Evolutionary conservation across 2,888 invertebrate genomes (phyloP), one percentile per base, ranked within the genome.

Genomic region (Dorcus parallelipipedus): DNA sequence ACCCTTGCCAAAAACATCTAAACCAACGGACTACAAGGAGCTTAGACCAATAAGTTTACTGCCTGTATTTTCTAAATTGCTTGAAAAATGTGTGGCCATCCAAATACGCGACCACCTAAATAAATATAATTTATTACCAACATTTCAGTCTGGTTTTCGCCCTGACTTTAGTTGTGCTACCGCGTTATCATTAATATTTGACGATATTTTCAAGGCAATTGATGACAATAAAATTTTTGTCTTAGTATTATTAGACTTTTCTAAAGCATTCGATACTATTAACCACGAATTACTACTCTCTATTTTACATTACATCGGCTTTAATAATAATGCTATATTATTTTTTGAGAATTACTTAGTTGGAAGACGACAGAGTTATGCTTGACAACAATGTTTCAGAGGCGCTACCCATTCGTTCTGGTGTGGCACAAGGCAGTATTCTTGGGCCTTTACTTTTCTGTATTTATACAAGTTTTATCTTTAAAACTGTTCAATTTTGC

Each of bases 211-310:
- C 14, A 38, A 33, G 38, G 49, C 33, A n/a, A 38, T 49, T 33
- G 49, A 49, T 49, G 38, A 33, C 38, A 38, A 38, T n/a, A 49
- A 38, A 9, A 38, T 38, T 38, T 38, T 14, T 49, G 4, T 49
- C 26, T 26, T 48, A 48, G 17, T 20, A 10, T 38, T 49, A 14
- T 38, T 49, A 49, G 49, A 49, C 14, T 49, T 49, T 49, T 48
- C 49, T 6, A 49, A 38, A 9, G 38, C 49, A n/a, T 49, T 49
- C 14, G 49, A 20, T 38, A 49, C 49, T n/a, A 49, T 49, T 38
- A 49, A 49, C 38, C 49, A 49, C 38, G 38, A 23, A 33, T 38
- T 49, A 38, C 33, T 49, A 38, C 26, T 38, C 6, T 33, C 23
- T 20, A 49, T 49, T 26, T 10, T 49, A n/a, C 23, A 33, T 49